phyloP scores from a whole-genome alignment of 92 coral and sea anemone species.

The Paragorgia papillata region DNA sequence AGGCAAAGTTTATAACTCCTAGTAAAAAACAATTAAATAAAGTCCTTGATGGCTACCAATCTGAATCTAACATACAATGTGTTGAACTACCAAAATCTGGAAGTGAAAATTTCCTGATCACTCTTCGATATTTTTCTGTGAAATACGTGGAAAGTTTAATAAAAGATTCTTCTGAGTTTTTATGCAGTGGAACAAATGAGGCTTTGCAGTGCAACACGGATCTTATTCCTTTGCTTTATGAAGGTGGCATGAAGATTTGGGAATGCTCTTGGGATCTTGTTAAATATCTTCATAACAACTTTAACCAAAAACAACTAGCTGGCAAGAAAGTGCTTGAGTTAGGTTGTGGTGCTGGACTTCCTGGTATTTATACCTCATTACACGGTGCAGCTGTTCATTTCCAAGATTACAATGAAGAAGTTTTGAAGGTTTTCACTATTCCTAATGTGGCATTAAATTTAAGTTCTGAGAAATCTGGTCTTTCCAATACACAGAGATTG shows the following conservation, averaged over 20 bases:
- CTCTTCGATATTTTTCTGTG: slow-evolving; percentile 4
- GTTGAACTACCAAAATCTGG: neutral
- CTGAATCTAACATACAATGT: too few relatives aligned
- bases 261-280: slow-evolving; percentile 88
- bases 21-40: neutral
- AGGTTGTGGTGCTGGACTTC: slow-evolving; percentile 94
- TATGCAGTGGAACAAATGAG: slow-evolving; percentile 11
- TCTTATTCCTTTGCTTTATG: slow-evolving; percentile 79
- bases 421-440: slow-evolving; percentile 74
- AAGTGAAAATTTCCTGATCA: neutral
- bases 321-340: slow-evolving; percentile 78
- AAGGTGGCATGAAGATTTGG: slow-evolving; percentile 97
- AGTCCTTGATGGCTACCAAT: neutral
- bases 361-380: slow-evolving; percentile 76
- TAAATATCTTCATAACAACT: slow-evolving; percentile 50
- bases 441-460: slow-evolving; percentile 78
- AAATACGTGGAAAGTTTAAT: slow-evolving; percentile 24
- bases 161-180: slow-evolving; percentile 5
- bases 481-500: neutral
- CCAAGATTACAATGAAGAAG: slow-evolving; percentile 93
- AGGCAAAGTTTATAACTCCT: slow-evolving; percentile 10
- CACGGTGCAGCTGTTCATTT: slow-evolving; percentile 84
- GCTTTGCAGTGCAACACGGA: slow-evolving; percentile 71
- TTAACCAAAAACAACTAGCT: slow-evolving; percentile 48
- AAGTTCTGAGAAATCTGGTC: slow-evolving; percentile 8